Evolutionary conservation across 2,113 vertebrate genomes (phyloP).

Genomic region (Aramus guarauna): DNA sequence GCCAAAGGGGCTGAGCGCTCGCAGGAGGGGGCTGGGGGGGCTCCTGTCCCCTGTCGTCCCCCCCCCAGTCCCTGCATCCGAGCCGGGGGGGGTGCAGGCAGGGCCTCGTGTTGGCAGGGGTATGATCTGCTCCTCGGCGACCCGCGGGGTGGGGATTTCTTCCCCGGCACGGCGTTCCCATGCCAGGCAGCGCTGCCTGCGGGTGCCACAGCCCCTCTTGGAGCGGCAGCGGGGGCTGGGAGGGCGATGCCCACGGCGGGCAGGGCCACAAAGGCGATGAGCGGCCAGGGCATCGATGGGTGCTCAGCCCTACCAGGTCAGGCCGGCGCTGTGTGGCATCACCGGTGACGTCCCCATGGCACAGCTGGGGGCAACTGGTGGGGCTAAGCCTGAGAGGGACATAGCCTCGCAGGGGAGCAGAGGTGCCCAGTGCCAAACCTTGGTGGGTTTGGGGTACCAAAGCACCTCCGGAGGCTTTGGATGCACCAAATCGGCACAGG

Average conservation of each 20-base stretch:
- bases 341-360: fast-evolving
- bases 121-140: background rate
- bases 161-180: fast-evolving
- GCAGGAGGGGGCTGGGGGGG: fast-evolving
- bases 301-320: background rate
- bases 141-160: background rate
- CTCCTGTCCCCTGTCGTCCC: background rate
- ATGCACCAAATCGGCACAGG: too few relatives aligned
- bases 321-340: background rate
- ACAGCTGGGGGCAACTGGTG: background rate
- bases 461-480: background rate
- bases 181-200: background rate
- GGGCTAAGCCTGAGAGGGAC: background rate
- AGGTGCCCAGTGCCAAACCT: background rate
- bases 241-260: background rate
- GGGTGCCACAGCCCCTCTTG: background rate
- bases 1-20: background rate
- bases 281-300: background rate
- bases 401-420: fast-evolving
- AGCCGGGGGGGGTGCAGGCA: background rate
- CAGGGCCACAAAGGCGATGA: background rate
- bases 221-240: fast-evolving
- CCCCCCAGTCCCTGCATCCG: background rate
- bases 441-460: background rate
- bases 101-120: background rate